phyloP scores from a whole-genome alignment of 2,888 invertebrate genomes.

The Timema cristinae region DNA sequence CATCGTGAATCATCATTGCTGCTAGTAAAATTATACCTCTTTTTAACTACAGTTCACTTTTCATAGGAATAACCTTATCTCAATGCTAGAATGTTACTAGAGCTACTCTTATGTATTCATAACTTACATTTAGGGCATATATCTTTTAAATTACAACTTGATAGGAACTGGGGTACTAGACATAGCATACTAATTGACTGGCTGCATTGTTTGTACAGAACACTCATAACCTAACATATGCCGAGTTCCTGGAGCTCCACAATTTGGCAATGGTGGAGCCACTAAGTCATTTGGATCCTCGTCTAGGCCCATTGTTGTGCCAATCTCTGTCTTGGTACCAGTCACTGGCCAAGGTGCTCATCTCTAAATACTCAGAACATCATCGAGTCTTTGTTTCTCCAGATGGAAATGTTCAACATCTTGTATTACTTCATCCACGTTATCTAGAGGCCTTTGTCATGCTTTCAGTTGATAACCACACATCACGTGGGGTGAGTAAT shows the following conservation, averaged over 20 bases:
- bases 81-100: no score
- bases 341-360: slow-evolving; percentile 55
- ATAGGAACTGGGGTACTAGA: no score
- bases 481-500: slow-evolving; percentile 53
- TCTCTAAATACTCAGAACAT: slow-evolving; percentile 56
- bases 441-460: slow-evolving; percentile 63
- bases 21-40: no score
- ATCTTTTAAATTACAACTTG: no score
- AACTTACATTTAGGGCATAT: no score
- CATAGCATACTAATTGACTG: no score
- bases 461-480: slow-evolving; percentile 56
- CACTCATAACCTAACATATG: slow-evolving; percentile 48
- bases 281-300: slow-evolving; percentile 55
- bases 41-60: no score
- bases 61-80: no score
- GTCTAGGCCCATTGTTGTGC: slow-evolving; percentile 54
- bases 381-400: slow-evolving; percentile 55
- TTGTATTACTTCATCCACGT: slow-evolving; percentile 59
- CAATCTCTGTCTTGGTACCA: slow-evolving; percentile 64
- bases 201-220: neutral
- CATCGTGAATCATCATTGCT: no score
- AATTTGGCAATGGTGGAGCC: slow-evolving; percentile 55
- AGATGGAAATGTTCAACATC: slow-evolving; percentile 57
- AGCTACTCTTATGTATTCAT: no score
- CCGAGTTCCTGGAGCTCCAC: slow-evolving; percentile 62